These are phyloP conservation scores for Rhogogaster chlorosoma DNA, from an alignment of 2,888 invertebrate species.

Conservation along the genomic window DNA sequence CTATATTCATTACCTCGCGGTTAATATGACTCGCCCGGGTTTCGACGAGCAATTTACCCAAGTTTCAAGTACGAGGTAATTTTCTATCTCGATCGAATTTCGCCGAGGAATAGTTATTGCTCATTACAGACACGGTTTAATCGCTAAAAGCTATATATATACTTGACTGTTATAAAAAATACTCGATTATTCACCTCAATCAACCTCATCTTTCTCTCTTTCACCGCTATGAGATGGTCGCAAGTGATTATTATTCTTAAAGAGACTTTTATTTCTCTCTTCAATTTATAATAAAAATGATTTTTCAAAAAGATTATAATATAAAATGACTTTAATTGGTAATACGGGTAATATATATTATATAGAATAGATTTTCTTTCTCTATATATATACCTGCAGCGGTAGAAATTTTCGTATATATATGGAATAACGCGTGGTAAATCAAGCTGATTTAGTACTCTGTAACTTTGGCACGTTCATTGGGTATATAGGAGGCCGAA, in stretches of 20 bases:
- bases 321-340: neutral
- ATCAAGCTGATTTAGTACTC: slow-evolving; percentile 40
- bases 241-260: neutral
- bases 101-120: slow-evolving; percentile 31
- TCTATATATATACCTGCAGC: too few species aligned
- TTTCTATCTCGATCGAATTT: slow-evolving; percentile 41
- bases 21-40: slow-evolving; percentile 24
- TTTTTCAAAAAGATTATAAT: neutral
- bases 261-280: neutral
- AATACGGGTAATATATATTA: neutral
- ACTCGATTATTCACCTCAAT: neutral
- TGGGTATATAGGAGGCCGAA: neutral
- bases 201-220: neutral
- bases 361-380: neutral
- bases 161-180: neutral
- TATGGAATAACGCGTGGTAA: slow-evolving; percentile 10
- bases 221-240: neutral
- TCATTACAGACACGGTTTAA: slow-evolving; percentile 15
- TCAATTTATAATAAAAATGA: neutral
- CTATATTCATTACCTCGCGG: slow-evolving; percentile 38
- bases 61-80: slow-evolving; percentile 38
- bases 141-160: neutral
- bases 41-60: slow-evolving; percentile 39
- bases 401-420: neutral
- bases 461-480: neutral